Base-by-base conservation (phyloP, 2,113 vertebrate genomes). In the Etheostoma spectabile region DNA sequence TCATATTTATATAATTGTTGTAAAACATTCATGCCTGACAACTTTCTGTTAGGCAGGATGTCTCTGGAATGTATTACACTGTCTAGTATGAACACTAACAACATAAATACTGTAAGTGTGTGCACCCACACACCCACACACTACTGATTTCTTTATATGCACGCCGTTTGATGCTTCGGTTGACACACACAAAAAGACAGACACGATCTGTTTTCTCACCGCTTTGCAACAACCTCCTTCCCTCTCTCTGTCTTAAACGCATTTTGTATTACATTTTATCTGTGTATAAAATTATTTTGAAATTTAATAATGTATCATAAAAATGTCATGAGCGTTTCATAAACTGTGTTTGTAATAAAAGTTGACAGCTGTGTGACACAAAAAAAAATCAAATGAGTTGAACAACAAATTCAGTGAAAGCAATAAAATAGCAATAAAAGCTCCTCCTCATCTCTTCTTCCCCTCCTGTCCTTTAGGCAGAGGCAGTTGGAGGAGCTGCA, bases 401-500 rank as follows among this genome's bases (percentile, higher is more conserved):
- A n/a, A 27, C 60, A 46, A 8, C 56, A 5, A 35, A 22, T 53
- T 22, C 30, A 16, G n/a, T 5, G 7, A 88, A 79, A 82, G 61
- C 68, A 77, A 74, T 83, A 70, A 86, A 81, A 65, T 18, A 6
- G 22, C 69, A 79, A 75, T 85, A 74, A 87, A 49, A 38, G 2
- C 7, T 12, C 18, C 53, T 21, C 21, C n/a, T 19, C 33, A 59
- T 38, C 30, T 46, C 42, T 8, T n/a, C 53, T 19, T 69, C 14
- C 11, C 4, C 16, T 6, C 33, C 22, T 10, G 12, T 27, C 48
- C 63, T n/a, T 7, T 53, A 99, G 98, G 95, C 98, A 99, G 79
- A 94, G 95, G 85, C 96, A 99, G 93, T 95, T 99, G 92, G 98
- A 99, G 93, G 97, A 99, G 92, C 96, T 99, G 92, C 94, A 98